Conservation (phyloP, 1,140 invertebrate species). For the Bombyx mori region DNA sequence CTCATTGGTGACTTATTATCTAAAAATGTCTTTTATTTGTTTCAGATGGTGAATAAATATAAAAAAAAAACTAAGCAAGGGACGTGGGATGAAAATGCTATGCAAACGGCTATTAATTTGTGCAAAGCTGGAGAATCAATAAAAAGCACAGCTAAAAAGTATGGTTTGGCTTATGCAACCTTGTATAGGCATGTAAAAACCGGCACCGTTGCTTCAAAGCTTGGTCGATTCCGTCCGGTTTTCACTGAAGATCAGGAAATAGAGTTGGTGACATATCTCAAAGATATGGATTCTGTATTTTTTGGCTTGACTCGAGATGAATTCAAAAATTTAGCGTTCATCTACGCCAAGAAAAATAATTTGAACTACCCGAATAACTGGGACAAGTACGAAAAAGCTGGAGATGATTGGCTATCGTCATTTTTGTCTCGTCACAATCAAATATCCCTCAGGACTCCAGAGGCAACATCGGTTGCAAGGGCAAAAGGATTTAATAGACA, state of each 20-base stretch:
- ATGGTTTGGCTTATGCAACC: constrained; percentile 30
- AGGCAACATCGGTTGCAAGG: constrained; percentile 32
- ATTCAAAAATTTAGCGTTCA: too few relatives aligned
- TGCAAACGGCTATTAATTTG: constrained; percentile 26
- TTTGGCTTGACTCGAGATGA: constrained; percentile 2
- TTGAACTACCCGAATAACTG: too few relatives aligned
- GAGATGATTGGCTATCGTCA: too few relatives aligned
- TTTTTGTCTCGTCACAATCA: too few relatives aligned
- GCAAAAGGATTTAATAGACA: constrained; percentile 26
- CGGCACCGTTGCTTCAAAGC: constrained; percentile 21
- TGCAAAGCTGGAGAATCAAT: constrained; percentile 33
- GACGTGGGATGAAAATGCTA: constrained; percentile 11
- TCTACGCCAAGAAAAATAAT: too few relatives aligned
- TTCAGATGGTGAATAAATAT: constrained; percentile 17
- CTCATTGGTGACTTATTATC: constrained; percentile 18
- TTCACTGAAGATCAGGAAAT: constrained; percentile 15
- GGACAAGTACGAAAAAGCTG: too few relatives aligned
- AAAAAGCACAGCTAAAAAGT: constrained; percentile 35
- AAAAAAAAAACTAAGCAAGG: constrained; percentile 13
- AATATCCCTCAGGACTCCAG: too few relatives aligned
- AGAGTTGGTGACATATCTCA: constrained; percentile 6
- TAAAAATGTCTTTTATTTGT: constrained; percentile 17
- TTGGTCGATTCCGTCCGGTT: constrained; percentile 25
- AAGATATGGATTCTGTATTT: constrained; percentile 8
- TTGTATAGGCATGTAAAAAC: constrained; percentile 30